phyloP scores from a whole-genome alignment of 1,140 invertebrate species.

The Metopolophium dirhodum region DNA sequence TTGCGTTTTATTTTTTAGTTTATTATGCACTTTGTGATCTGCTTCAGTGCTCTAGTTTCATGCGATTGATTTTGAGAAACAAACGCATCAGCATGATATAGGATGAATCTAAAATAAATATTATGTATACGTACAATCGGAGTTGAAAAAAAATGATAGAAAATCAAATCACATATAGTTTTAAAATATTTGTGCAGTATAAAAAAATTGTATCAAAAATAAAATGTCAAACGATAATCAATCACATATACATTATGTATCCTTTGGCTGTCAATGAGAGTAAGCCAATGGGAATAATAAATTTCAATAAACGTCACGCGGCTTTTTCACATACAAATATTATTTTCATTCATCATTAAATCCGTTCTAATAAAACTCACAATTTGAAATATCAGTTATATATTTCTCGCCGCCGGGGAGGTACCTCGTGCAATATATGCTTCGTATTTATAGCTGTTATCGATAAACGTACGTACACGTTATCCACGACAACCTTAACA shows the following conservation, averaged over 20 bases:
- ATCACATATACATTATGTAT: background rate
- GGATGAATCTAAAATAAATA: background rate
- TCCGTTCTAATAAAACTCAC: too few species aligned
- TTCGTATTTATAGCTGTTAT: background rate
- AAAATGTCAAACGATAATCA: constrained; percentile 21
- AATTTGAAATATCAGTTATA: background rate
- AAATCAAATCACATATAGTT: constrained; percentile 4
- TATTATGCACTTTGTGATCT: background rate
- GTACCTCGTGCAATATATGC: background rate
- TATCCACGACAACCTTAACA: background rate
- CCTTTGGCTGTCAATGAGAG: constrained; percentile 8
- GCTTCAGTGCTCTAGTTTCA: background rate
- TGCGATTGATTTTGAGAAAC: background rate
- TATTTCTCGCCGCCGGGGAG: background rate
- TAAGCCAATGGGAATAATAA: constrained; percentile 17
- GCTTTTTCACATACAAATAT: background rate
- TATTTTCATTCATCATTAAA: constrained; percentile 47
- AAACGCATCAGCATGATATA: background rate
- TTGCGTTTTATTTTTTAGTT: background rate
- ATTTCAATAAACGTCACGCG: constrained; percentile 38
- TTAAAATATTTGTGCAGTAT: background rate
- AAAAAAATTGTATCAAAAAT: background rate
- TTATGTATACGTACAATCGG: background rate
- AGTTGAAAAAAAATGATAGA: background rate
- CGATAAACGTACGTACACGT: background rate